Conservation (phyloP, 2,113 vertebrate species). For the Bambusicola thoracicus region DNA sequence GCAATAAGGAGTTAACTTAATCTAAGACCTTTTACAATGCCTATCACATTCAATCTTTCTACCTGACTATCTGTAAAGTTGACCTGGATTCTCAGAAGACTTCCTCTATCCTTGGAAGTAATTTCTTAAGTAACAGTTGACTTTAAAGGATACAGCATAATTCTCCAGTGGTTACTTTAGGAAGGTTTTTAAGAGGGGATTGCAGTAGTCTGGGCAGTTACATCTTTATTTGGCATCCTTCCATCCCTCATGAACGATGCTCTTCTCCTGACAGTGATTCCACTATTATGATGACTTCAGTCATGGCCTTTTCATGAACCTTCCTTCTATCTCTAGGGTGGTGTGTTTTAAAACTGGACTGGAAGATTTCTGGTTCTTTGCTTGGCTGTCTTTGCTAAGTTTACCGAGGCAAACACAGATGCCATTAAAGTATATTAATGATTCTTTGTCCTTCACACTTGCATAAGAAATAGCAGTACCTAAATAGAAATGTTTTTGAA, state of each 20-base stretch:
- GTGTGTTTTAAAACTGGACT: constrained; percentile 1
- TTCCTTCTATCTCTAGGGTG: neutral
- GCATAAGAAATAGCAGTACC: neutral
- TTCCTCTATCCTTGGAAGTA: constrained; percentile 8
- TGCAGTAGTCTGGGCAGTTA: neutral
- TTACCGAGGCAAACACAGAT: neutral
- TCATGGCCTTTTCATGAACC: constrained; percentile 26
- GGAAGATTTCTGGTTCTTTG: constrained; percentile 9
- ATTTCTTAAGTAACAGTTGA: constrained; percentile 20
- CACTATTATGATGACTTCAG: neutral
- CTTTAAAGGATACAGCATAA: constrained; percentile 31
- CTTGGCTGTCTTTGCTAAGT: neutral
- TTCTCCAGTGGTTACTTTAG: constrained; percentile 5
- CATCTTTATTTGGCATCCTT: constrained; percentile 15
- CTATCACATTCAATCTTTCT: neutral
- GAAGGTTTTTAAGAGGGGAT: constrained; percentile 12
- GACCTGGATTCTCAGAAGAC: constrained; percentile 30
- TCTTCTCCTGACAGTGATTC: neutral
- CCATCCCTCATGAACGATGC: neutral
- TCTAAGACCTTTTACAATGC: constrained; percentile 33
- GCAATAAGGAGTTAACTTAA: constrained; percentile 46
- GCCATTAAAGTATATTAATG: neutral
- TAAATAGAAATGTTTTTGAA: neutral
- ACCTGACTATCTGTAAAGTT: constrained; percentile 1
- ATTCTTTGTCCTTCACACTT: neutral